These are phyloP conservation scores for Drosophila anceps DNA, from an alignment of 2,888 invertebrate species.

Conservation along the genomic window DNA sequence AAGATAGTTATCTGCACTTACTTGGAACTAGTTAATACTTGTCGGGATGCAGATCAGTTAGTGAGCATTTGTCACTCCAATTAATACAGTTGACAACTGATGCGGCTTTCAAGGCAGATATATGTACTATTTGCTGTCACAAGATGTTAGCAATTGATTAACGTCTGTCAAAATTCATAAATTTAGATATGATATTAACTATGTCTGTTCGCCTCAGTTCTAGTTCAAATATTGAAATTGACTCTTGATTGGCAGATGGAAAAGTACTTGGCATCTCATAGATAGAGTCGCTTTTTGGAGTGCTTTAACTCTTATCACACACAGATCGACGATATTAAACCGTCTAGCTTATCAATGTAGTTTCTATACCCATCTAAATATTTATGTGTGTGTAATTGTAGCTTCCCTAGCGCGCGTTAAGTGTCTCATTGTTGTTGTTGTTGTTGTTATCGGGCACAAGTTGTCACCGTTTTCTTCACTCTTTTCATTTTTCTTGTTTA, in stretches of 20 bases:
- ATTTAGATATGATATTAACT: background rate
- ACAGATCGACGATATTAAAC: slow-evolving; percentile 14
- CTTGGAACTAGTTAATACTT: slow-evolving; percentile 36
- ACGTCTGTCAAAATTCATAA: slow-evolving; percentile 19
- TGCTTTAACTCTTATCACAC: slow-evolving; percentile 20
- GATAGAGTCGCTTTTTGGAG: background rate
- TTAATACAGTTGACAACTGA: slow-evolving; percentile 5
- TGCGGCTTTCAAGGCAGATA: background rate
- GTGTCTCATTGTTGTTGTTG: slow-evolving; percentile 63
- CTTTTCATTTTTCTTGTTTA: slow-evolving; percentile 77
- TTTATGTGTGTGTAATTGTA: background rate
- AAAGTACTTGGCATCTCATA: slow-evolving; percentile 53
- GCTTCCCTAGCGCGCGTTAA: slow-evolving; percentile 64
- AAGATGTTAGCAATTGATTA: slow-evolving; percentile 35
- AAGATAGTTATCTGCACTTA: background rate
- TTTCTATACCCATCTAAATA: slow-evolving; percentile 8
- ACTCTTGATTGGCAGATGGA: slow-evolving; percentile 48
- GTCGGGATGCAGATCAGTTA: slow-evolving; percentile 12
- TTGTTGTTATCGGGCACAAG: slow-evolving; percentile 34
- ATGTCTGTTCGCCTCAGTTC: slow-evolving; percentile 30
- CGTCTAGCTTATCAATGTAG: slow-evolving; percentile 20
- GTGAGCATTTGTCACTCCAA: background rate
- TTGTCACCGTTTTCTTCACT: slow-evolving; percentile 77
- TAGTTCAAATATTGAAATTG: slow-evolving; percentile 54
- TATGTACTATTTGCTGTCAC: slow-evolving; percentile 28